A percentile compares a stretch with the other conserved stretches of the same genome.
Evolutionary conservation across 2,888 invertebrate species (phyloP).

Genomic region (Homarus gammarus): DNA sequence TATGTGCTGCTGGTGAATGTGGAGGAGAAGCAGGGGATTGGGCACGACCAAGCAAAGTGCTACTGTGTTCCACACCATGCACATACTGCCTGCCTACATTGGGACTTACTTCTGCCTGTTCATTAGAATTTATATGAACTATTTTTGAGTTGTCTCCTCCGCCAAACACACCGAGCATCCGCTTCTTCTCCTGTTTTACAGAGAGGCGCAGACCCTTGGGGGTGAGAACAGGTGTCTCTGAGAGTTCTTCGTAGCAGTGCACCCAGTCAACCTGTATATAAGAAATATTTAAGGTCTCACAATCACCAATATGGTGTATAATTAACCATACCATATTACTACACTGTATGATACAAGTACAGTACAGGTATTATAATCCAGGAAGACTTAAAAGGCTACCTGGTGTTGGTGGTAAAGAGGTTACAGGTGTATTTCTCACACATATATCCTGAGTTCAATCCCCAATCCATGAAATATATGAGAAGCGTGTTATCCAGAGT

Average conservation of each 20-base stretch:
- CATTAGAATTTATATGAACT: conserved; percentile 46
- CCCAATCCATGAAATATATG: no score
- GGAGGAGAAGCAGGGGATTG: neutral
- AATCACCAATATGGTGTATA: no score
- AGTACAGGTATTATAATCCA: no score
- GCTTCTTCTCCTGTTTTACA: conserved; percentile 68
- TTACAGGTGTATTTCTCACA: no score
- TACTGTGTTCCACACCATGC: neutral
- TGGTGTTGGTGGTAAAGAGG: no score
- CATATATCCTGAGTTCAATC: no score
- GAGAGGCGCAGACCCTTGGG: conserved; percentile 69
- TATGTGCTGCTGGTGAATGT: neutral
- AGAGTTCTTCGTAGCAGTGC: conserved; percentile 69
- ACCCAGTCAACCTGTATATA: conserved; percentile 72
- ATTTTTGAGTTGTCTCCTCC: conserved; percentile 71
- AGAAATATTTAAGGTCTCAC: neutral
- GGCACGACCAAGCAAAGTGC: neutral
- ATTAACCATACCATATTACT: no score
- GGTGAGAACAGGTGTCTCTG: conserved; percentile 66
- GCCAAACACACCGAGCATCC: conserved; percentile 71
- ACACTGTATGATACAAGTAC: no score
- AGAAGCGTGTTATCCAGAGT: no score
- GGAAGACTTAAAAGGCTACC: no score
- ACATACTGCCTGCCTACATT: neutral
- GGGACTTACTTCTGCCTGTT: conserved; percentile 62